Percentiles rank a stretch among this genome's conserved stretches.
Conservation (phyloP, 2,888 invertebrate species). For the Epicampocera succincta region DNA sequence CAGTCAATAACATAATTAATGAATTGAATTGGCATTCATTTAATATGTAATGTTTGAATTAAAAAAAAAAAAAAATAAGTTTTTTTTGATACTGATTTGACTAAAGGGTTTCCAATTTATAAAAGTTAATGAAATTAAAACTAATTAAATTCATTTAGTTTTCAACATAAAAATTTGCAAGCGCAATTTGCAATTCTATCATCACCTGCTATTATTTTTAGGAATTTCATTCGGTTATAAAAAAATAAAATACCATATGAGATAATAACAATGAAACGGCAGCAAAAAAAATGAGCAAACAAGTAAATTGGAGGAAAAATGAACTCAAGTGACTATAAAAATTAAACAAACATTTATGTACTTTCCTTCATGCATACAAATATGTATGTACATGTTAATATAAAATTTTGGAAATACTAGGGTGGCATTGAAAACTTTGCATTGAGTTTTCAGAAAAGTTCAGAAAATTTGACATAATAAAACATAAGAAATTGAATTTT, state of each 20-base stretch:
- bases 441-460: too few species aligned
- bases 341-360: conserved; percentile 57
- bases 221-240: conserved; percentile 29
- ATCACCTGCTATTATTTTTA: conserved; percentile 33
- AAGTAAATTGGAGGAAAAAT: conserved; percentile 63
- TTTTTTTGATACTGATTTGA: too few species aligned
- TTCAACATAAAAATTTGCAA: not conserved
- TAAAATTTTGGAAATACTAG: not conserved
- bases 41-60: too few species aligned
- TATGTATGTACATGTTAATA: conserved; percentile 9
- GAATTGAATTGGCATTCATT: too few species aligned
- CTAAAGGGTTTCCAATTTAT: too few species aligned
- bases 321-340: conserved; percentile 63
- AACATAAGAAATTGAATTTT: too few species aligned
- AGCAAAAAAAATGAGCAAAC: conserved; percentile 40
- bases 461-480: too few species aligned
- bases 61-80: too few species aligned
- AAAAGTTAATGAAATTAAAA: too few species aligned
- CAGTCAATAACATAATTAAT: too few species aligned
- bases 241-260: conserved; percentile 40
- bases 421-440: too few species aligned
- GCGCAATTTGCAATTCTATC: conserved; percentile 22
- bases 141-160: too few species aligned
- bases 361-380: conserved; percentile 15
- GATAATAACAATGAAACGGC: conserved; percentile 58